A percentile compares a stretch with the other conserved stretches of the same genome.
These are phyloP conservation scores for Eubasilissa regina DNA, from an alignment of 1,140 invertebrate genomes.

Conservation along the genomic window DNA sequence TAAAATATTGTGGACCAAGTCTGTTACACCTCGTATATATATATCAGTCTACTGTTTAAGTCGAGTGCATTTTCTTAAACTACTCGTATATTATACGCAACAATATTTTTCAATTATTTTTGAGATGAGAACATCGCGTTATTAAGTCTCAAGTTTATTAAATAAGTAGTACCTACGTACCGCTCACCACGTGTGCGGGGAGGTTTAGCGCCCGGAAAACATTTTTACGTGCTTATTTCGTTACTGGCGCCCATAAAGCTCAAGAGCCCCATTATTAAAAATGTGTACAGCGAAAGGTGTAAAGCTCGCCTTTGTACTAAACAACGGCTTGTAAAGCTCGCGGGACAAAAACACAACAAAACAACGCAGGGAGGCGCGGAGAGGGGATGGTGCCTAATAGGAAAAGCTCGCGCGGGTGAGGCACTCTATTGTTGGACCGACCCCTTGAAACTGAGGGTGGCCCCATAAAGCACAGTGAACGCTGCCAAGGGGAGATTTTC, in stretches of 20 bases:
- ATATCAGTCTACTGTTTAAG: no score
- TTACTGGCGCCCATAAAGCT: conserved; percentile 13
- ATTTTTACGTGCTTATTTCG: conserved; percentile 18
- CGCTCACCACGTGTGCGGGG: no score
- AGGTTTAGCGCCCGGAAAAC: neutral
- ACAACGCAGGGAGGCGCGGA: neutral
- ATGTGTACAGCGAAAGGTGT: conserved; percentile 29
- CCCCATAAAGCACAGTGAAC: neutral
- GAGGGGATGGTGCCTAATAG: neutral
- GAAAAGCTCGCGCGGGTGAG: neutral
- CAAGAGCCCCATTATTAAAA: conserved; percentile 25
- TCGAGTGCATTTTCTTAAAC: no score
- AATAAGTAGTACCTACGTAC: no score
- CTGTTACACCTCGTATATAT: no score
- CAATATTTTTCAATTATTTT: no score
- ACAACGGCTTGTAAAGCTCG: conserved; percentile 10
- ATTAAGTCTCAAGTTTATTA: no score
- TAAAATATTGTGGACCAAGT: no score
- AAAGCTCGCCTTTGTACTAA: conserved; percentile 24
- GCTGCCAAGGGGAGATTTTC: neutral
- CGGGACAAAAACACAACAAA: neutral
- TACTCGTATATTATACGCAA: no score
- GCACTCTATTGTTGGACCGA: neutral
- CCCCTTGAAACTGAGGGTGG: neutral
- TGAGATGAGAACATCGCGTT: no score